These are phyloP conservation scores for Adelphocoris suturalis DNA, from an alignment of 2,888 invertebrate species.

Conservation along the genomic window DNA sequence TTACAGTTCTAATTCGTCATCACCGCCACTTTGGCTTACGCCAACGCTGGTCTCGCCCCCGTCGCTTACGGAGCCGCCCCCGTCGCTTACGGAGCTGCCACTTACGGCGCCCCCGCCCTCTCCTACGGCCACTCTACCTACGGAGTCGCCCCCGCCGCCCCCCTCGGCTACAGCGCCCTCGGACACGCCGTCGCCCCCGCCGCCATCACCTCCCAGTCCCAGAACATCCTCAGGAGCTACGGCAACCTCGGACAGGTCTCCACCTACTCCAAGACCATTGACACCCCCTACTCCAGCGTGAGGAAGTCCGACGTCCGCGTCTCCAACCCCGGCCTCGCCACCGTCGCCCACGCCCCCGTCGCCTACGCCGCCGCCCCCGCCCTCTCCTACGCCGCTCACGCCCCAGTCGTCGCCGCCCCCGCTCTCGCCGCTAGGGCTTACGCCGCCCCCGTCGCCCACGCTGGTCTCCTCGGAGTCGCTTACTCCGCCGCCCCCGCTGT, in stretches of 20 bases:
- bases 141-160: constrained; percentile 70
- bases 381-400: constrained; percentile 78
- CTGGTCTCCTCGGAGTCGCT: constrained; percentile 75
- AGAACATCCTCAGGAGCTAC: constrained; percentile 83
- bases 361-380: constrained; percentile 81
- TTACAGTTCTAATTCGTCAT: constrained; percentile 71
- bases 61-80: constrained; percentile 78
- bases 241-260: constrained; percentile 85
- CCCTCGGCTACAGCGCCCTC: constrained; percentile 75
- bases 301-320: constrained; percentile 86
- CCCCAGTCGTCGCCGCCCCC: constrained; percentile 74
- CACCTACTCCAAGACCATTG: constrained; percentile 85
- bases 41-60: constrained; percentile 77
- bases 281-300: constrained; percentile 86
- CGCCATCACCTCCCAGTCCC: constrained; percentile 81
- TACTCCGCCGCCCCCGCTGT: constrained; percentile 76
- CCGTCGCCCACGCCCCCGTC: constrained; percentile 78
- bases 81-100: constrained; percentile 76
- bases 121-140: constrained; percentile 80
- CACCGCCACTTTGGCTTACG: constrained; percentile 77
- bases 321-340: constrained; percentile 81
- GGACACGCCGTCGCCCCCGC: constrained; percentile 78
- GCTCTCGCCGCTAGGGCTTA: constrained; percentile 79
- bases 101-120: constrained; percentile 76
- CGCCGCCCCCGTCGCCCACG: constrained; percentile 77